Base-by-base conservation (phyloP, 2,888 invertebrate species). In the Rosalia funebris region DNA sequence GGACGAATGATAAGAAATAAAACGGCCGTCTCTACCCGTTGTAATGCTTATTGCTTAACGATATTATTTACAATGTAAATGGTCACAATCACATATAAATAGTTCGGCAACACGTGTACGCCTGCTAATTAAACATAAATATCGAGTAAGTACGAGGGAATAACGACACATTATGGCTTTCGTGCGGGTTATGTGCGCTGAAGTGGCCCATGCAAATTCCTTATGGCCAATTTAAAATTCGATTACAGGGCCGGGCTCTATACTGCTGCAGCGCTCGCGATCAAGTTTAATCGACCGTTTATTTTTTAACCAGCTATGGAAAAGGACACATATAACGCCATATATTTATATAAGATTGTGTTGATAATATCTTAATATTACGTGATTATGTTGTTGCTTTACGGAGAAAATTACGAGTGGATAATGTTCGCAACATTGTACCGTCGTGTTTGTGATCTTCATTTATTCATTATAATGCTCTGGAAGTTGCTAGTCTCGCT, bases 91-190 rank as follows among this genome's bases (percentile, higher is more conserved):
- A 66, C 69, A 68, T 66, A 68, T 69, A 69, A 69, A 69, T 68
- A 69, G 65, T 68, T 60, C 50, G 60, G 61, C 57, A 65, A 70
- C 70, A 70, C 68, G 70, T 70, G 70, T 70, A 66, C 58, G 57
- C 47, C 58, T 42, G 63, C 65, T 70, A 70, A 70, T 70, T 70
- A 70, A 65, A 65, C 70, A 68, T 70, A 70, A 70, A 70, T 70
- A 63, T 68, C 64, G 65, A 57, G 58, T 69, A 69, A 66, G 60
- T 66, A 66, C 60, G 57, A 59, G 60, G 52, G 61, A 63, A 68
- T 59, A 62, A 62, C 68, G 65, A 66, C 65, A 61, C 60, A 59
- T 64, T 66, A 62, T 63, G 58, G 66, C 60, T 65, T 66, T 67
- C 69, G 68, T 71, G 69, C 69, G 53, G 65, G 65, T 71, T 71